Evolutionary conservation across 1,140 invertebrate genomes (phyloP).

Genomic region (Plodia interpunctella): DNA sequence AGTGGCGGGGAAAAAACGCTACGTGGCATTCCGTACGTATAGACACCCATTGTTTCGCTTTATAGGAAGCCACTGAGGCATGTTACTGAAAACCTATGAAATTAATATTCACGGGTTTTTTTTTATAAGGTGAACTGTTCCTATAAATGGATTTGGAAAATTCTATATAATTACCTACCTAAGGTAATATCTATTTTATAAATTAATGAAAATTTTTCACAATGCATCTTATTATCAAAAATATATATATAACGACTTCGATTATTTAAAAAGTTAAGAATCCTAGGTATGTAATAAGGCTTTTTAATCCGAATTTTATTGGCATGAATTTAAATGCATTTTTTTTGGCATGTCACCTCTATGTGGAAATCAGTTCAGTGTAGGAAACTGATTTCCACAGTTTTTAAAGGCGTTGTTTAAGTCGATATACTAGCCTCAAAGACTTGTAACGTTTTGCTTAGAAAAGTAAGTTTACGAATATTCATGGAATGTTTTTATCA

Average conservation of each 20-base stretch:
- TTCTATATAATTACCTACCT: too few relatives aligned
- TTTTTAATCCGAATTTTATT: too few relatives aligned
- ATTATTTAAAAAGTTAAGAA: too few relatives aligned
- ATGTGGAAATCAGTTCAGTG: neutral
- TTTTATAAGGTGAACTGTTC: too few relatives aligned
- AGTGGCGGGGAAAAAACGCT: neutral
- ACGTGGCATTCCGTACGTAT: neutral
- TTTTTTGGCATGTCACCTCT: neutral
- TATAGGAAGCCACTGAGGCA: neutral
- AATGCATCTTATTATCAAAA: too few relatives aligned
- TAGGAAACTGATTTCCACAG: neutral
- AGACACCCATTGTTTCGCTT: neutral
- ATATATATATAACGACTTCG: too few relatives aligned
- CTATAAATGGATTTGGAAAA: too few relatives aligned
- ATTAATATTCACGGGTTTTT: too few relatives aligned
- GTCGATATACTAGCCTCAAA: neutral
- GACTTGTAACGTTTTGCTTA: neutral
- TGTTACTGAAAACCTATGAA: neutral
- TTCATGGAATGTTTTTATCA: neutral
- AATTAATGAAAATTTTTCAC: too few relatives aligned
- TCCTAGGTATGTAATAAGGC: too few relatives aligned
- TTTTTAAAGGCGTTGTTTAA: neutral
- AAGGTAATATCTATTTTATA: too few relatives aligned
- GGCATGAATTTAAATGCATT: too few relatives aligned
- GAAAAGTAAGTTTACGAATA: neutral